These are phyloP conservation scores for Xestia c-nigrum DNA, from an alignment of 2,888 invertebrate species.

Conservation along the genomic window DNA sequence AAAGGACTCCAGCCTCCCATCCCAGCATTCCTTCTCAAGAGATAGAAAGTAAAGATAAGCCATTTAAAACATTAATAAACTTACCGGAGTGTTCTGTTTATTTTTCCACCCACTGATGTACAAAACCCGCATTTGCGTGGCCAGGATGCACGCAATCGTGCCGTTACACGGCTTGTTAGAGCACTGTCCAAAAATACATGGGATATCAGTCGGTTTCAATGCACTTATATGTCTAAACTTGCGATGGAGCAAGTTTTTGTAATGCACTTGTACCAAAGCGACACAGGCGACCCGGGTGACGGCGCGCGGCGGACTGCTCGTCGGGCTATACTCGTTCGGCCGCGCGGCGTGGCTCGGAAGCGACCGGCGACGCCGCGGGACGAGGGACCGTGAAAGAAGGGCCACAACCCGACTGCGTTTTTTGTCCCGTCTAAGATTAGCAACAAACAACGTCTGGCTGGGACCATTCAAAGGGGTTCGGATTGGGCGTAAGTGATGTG, in stretches of 20 bases:
- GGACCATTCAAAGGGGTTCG: slow-evolving; percentile 75
- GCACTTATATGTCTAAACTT: slow-evolving; percentile 78
- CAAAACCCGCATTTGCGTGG: slow-evolving; percentile 82
- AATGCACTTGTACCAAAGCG: slow-evolving; percentile 63
- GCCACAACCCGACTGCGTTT: slow-evolving; percentile 84
- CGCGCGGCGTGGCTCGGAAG: slow-evolving; percentile 69
- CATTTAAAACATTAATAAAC: slow-evolving; percentile 77
- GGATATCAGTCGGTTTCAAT: slow-evolving; percentile 74
- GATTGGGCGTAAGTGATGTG: slow-evolving; percentile 57
- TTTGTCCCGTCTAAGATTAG: slow-evolving; percentile 87
- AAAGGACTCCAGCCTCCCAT: slow-evolving; percentile 63
- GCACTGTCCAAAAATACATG: slow-evolving; percentile 78
- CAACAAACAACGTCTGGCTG: slow-evolving; percentile 81
- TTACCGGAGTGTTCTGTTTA: slow-evolving; percentile 88
- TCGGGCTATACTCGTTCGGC: slow-evolving; percentile 63
- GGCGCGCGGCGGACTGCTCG: slow-evolving; percentile 82
- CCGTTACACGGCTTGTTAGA: slow-evolving; percentile 74
- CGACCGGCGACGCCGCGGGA: slow-evolving; percentile 66
- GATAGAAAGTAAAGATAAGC: slow-evolving; percentile 68
- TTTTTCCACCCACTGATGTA: slow-evolving; percentile 82
- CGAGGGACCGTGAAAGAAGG: slow-evolving; percentile 85
- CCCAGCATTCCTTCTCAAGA: slow-evolving; percentile 56
- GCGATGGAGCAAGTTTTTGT: slow-evolving; percentile 76
- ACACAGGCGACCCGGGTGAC: slow-evolving; percentile 77
- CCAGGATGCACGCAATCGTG: slow-evolving; percentile 77